A percentile compares a stretch with the other conserved stretches of the same genome.
These are phyloP conservation scores for Macaca mulatta DNA, from an alignment of 2,113 vertebrate species.

Conservation along the genomic window DNA sequence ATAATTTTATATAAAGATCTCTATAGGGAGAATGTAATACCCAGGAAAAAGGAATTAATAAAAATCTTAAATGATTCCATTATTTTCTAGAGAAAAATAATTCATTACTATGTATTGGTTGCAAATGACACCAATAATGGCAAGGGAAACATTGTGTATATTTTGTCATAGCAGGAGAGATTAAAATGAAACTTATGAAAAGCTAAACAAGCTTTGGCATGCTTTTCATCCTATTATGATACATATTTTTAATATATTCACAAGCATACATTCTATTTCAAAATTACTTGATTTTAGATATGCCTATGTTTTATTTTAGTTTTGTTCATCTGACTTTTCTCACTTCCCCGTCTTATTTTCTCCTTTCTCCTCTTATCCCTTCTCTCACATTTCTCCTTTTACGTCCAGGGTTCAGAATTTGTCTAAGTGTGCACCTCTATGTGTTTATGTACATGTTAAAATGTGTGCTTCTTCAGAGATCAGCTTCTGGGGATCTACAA, in stretches of 20 bases:
- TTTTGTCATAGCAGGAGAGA: neutral
- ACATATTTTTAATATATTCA: neutral
- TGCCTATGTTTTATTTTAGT: neutral
- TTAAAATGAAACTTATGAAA: neutral
- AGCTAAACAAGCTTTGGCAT: neutral
- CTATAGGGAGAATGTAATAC: neutral
- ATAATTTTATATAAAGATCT: neutral
- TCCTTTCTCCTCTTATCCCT: neutral
- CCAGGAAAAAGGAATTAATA: neutral
- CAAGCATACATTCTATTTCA: neutral
- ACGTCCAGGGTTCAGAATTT: neutral
- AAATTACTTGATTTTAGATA: neutral
- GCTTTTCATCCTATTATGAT: neutral
- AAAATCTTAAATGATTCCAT: neutral
- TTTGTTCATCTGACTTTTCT: neutral
- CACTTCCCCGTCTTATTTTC: accelerated
- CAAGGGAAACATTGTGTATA: neutral
- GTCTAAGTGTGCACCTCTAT: neutral
- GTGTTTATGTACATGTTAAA: neutral
- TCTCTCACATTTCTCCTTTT: neutral
- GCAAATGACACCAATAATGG: neutral
- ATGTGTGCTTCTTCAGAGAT: neutral
- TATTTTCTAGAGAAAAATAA: neutral
- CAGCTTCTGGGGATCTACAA: neutral
- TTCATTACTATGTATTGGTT: neutral